Conservation (phyloP, 2,888 invertebrate species). For the Mesochorus sp. region DNA sequence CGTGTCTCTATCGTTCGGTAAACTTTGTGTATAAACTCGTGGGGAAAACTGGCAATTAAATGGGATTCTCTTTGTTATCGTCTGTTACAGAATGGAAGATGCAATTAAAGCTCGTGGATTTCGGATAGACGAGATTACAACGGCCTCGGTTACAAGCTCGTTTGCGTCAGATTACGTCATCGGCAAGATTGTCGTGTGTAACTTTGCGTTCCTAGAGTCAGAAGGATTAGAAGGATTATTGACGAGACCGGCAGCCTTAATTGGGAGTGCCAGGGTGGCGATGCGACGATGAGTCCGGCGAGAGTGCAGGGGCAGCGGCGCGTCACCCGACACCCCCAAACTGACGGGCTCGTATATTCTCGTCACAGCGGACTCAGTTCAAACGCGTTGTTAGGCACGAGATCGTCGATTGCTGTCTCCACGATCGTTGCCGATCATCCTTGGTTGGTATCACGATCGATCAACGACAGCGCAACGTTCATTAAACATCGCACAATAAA, state of each 20-base stretch:
- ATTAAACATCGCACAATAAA: conserved; percentile 61
- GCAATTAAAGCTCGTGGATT: conserved; percentile 49
- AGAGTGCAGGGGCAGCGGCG: conserved; percentile 72
- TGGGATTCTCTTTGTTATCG: conserved; percentile 7
- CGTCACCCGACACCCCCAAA: conserved; percentile 76
- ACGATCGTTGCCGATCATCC: conserved; percentile 31
- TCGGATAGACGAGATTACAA: conserved; percentile 50
- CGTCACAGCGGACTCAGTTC: conserved; percentile 34
- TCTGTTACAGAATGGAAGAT: conserved; percentile 59
- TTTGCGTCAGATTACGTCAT: background rate
- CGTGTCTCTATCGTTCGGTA: too few relatives aligned
- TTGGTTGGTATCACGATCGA: conserved; percentile 40
- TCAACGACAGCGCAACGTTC: conserved; percentile 33
- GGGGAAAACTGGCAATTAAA: background rate
- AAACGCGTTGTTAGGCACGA: conserved; percentile 31
- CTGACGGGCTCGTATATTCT: conserved; percentile 50
- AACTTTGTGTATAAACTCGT: too few relatives aligned
- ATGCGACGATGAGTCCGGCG: conserved; percentile 81
- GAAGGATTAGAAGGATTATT: conserved; percentile 28
- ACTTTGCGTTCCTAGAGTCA: conserved; percentile 48
- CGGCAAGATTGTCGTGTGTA: conserved; percentile 27
- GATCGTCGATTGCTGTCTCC: conserved; percentile 36
- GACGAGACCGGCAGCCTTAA: conserved; percentile 66
- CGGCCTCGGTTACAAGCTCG: conserved; percentile 35
- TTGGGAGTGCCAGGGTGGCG: conserved; percentile 76